Evolutionary conservation across 1,140 invertebrate genomes (phyloP), one percentile per base, ranked within the genome.

Genomic region (Brachionus rotundiformis): DNA sequence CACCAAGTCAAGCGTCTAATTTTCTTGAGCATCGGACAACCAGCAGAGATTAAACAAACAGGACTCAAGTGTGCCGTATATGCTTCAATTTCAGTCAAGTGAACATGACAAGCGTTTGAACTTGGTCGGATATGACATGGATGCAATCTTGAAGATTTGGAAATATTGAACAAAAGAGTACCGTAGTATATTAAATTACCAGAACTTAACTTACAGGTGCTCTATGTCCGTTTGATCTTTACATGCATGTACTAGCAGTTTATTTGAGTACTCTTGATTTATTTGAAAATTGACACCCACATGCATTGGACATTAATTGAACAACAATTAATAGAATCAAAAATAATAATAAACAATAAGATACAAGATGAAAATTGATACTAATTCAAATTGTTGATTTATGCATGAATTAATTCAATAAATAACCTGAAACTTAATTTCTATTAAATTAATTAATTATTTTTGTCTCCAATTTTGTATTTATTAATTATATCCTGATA

Each of bases 71-170:
- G 47, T 54, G 47, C 47, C 47, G 47, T 25, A 3, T 19, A 54
- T 54, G 47, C 16, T 19, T 49, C 47, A 19, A 25, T 25, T 54
- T 54, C 36, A 25, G 63, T 41, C 33, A n/a, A 68, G 31, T 36
- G 31, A 25, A 16, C 13, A 23, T 73, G 68, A 73, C 68, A 73
- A 73, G 68, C 68, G 68, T 73, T 73, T 73, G 68, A 73, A 73
- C 68, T 29, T 29, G 25, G 68, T 44, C 33, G 68, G 33, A 44
- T 73, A 16, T 68, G 63, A 68, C 63, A 25, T 73, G 16, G 25
- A 73, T 73, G 23, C 0, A 73, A 73, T 44, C 3, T 73, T 25
- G 16, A 44, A 73, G 33, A 73, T 73, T 44, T 41, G 29, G 11
- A 8, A 54, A 8, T 2, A 54, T 39, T 10, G 36, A 10, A 0